Conservation (phyloP, 2,888 invertebrate species). For the Venusia cambrica region DNA sequence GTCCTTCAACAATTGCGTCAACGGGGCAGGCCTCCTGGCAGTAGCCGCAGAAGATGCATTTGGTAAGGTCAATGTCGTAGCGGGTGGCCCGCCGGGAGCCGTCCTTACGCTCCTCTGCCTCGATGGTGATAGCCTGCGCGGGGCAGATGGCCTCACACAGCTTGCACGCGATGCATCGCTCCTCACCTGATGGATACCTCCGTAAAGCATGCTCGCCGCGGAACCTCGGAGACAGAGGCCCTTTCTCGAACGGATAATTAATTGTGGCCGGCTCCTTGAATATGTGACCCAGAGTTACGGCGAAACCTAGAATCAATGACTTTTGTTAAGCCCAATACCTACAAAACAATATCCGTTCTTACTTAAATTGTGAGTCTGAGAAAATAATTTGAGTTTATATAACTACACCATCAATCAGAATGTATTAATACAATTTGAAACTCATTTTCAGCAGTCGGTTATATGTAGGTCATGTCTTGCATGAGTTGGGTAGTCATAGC, state of each 20-base stretch:
- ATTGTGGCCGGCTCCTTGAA: slow-evolving; percentile 95
- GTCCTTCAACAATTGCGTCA: slow-evolving; percentile 98
- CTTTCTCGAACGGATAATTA: slow-evolving; percentile 99
- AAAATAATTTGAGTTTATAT: too few species aligned
- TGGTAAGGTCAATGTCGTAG: slow-evolving; percentile 98
- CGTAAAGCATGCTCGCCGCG: slow-evolving; percentile 99
- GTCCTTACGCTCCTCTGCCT: slow-evolving; percentile 96
- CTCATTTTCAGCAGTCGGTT: too few species aligned
- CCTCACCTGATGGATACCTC: slow-evolving; percentile 98
- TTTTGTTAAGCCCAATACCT: too few species aligned
- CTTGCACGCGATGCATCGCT: slow-evolving; percentile 99
- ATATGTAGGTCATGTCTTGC: too few species aligned
- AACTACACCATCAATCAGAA: too few species aligned
- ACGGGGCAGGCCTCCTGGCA: slow-evolving; percentile 99
- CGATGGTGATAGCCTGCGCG: slow-evolving; percentile 99
- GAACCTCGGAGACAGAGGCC: slow-evolving; percentile 97
- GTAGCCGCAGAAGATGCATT: slow-evolving; percentile 99
- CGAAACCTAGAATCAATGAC: slow-evolving; percentile 83
- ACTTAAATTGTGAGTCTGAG: too few species aligned
- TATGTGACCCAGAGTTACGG: slow-evolving; percentile 87
- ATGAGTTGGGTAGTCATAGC: neutral
- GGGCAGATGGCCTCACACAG: slow-evolving; percentile 99
- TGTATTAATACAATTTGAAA: too few species aligned
- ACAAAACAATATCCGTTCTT: too few species aligned
- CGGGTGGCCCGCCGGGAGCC: slow-evolving; percentile 97